Conservation (phyloP, 2,113 vertebrate species). For the Artemisiospiza belli region DNA sequence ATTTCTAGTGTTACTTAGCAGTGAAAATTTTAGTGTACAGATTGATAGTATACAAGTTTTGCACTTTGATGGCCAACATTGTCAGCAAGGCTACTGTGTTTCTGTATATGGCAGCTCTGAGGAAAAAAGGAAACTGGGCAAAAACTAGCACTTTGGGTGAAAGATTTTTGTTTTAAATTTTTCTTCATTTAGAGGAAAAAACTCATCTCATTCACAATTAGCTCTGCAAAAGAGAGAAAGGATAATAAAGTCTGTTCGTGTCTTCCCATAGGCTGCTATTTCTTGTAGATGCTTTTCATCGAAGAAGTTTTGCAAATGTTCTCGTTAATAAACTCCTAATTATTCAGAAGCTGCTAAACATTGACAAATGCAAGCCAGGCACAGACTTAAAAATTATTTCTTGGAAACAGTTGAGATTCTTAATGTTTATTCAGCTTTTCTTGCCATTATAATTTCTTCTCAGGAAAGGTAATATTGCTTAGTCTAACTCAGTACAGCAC, state of each 20-base stretch:
- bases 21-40: not conserved
- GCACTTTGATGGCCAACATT: not conserved
- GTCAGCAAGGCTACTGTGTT: not conserved
- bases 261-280: not conserved
- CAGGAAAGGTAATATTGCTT: not conserved
- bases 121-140: not conserved
- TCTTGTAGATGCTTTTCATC: not conserved
- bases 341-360: not conserved
- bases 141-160: not conserved
- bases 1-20: not conserved
- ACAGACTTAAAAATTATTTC: not conserved
- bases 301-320: not conserved
- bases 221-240: not conserved
- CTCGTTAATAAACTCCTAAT: not conserved
- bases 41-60: not conserved
- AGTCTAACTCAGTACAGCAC: not conserved
- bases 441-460: not conserved
- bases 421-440: not conserved
- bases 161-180: rapidly evolving
- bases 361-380: not conserved
- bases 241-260: not conserved
- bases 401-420: not conserved
- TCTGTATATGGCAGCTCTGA: not conserved
- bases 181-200: not conserved
- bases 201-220: not conserved